Base-by-base conservation (phyloP, 64 coral and sea anemone species). In the Pocillopora damicornis region DNA sequence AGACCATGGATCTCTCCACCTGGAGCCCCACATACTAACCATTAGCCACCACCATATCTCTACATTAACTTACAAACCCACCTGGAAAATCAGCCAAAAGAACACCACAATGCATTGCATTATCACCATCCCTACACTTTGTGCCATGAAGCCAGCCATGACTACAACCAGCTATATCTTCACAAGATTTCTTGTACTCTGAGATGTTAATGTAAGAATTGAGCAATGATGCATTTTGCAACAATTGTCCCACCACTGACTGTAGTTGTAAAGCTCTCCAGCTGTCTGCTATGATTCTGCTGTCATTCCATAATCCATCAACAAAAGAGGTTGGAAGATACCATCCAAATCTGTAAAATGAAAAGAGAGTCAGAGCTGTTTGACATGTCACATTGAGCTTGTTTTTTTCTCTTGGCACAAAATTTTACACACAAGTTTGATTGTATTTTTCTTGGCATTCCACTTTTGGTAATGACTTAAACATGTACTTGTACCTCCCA, bases 1-100 rank as follows among this genome's bases (percentile, higher is more conserved):
- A 51, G 7, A 51, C 42, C 42, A 2, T 51, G 42, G 42, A 51
- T 51, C 42, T 51, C 42, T 51, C 7, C 3, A 51, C 3, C 42
- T 51, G 7, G 42, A 51, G 7, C 42, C 42, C 42, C 2, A 22
- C 78, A 80, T 62, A 36, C 5, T n/a, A 64, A 71, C 2, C 51
- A 38, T 37, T 16, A 76, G 30, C 30, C 34, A 17, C 11, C 38
- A 76, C 20, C 11, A 58, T 34, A 38, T 20, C 10, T 23, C 1
- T 64, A 12, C 25, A 58, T 35, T 7, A 73, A 60, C 58, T 37
- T 17, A 20, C 42, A 66, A 69, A 57, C 63, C 25, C 20, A 95
- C 93, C 93, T 95, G 93, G 93, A 71, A 88, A 91, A 85, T 91
- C 93, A 25, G 89, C 79, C 25, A 95, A 75, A 80, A 95, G 83